Conservation (phyloP, 2,888 invertebrate species). For the Pyrochroa serraticornis region DNA sequence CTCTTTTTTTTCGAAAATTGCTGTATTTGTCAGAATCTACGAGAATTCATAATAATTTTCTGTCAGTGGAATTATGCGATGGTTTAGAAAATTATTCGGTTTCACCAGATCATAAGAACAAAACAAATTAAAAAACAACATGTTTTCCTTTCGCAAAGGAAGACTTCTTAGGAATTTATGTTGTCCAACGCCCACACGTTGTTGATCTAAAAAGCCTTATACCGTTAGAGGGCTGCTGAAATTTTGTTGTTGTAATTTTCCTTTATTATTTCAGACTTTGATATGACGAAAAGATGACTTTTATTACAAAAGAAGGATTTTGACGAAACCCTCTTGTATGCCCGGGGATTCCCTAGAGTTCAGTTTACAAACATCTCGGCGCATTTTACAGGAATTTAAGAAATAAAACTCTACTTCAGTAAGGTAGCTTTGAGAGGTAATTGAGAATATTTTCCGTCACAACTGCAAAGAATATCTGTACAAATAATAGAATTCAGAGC, state of each 20-base stretch:
- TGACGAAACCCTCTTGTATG: conserved; percentile 4
- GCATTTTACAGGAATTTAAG: not conserved
- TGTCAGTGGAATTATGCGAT: too few relatives aligned
- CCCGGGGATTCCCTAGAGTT: conserved; percentile 7
- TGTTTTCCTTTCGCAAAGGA: too few relatives aligned
- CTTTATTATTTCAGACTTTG: conserved; percentile 17
- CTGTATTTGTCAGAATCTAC: too few relatives aligned
- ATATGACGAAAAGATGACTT: conserved; percentile 19
- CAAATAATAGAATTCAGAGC: too few relatives aligned
- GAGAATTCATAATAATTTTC: too few relatives aligned
- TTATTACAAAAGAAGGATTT: conserved; percentile 17
- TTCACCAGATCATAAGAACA: not conserved
- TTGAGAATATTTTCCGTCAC: too few relatives aligned
- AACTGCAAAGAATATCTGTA: too few relatives aligned
- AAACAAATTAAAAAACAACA: too few relatives aligned
- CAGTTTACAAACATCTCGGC: not conserved
- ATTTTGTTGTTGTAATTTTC: conserved; percentile 6
- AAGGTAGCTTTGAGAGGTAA: too few relatives aligned
- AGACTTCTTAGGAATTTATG: too few relatives aligned
- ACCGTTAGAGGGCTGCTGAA: conserved; percentile 9
- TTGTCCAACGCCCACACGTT: not conserved
- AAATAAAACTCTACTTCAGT: too few relatives aligned
- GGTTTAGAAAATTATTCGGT: not conserved
- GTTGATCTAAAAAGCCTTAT: conserved; percentile 10
- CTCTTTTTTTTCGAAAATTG: too few relatives aligned